A percentile compares a stretch with the other conserved stretches of the same genome.
phyloP scores from a whole-genome alignment of 1,140 invertebrate genomes.

The Drosophila eugracilis region DNA sequence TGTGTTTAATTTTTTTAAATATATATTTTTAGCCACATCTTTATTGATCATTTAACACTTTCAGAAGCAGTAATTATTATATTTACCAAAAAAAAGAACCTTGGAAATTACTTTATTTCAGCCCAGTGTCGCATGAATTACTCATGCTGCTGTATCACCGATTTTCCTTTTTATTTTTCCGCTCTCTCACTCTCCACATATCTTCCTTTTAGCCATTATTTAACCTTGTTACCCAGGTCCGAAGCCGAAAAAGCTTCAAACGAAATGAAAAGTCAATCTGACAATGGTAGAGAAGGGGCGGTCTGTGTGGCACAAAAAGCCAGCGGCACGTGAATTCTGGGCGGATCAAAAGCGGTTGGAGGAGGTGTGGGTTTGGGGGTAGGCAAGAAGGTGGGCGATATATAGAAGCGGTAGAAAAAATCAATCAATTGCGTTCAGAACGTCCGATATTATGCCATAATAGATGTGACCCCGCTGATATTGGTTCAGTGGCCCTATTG shows the following conservation, averaged over 20 bases:
- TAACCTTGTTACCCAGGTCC: slow-evolving; percentile 43
- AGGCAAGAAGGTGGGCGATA: no score
- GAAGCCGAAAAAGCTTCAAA: slow-evolving; percentile 32
- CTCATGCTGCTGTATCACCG: slow-evolving; percentile 2
- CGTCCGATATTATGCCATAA: slow-evolving; percentile 46
- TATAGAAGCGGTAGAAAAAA: slow-evolving; percentile 20
- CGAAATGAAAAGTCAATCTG: slow-evolving; percentile 60
- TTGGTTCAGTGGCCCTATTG: slow-evolving; percentile 23
- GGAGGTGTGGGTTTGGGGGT: no score
- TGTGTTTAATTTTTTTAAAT: not conserved
- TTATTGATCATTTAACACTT: not conserved
- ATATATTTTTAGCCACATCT: not conserved
- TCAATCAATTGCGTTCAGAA: slow-evolving; percentile 46
- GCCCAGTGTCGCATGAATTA: slow-evolving; percentile 9
- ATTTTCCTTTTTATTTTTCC: not conserved
- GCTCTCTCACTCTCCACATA: not conserved
- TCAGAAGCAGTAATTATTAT: not conserved
- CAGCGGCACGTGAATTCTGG: slow-evolving; percentile 47
- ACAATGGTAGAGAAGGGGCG: slow-evolving; percentile 32
- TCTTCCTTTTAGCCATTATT: slow-evolving; percentile 44
- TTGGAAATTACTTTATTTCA: slow-evolving; percentile 1
- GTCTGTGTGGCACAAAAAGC: slow-evolving; percentile 44
- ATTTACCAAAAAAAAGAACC: not conserved
- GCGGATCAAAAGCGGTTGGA: not conserved
- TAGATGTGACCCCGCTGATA: slow-evolving; percentile 49